These are phyloP conservation scores for Hyposoter didymator DNA, from an alignment of 2,888 invertebrate species.

Conservation along the genomic window DNA sequence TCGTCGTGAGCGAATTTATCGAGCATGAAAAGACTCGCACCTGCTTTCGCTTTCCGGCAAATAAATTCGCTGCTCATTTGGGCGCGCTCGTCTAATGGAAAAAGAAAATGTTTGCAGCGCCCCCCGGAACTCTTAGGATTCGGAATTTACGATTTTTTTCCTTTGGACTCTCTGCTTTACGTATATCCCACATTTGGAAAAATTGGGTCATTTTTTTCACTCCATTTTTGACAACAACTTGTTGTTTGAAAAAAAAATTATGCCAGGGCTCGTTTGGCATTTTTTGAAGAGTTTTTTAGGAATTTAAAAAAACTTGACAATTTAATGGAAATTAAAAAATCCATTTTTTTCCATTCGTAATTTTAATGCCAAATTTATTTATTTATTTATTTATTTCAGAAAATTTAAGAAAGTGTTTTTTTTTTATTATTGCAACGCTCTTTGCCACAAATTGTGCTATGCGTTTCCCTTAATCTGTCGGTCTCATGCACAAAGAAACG, in stretches of 20 bases:
- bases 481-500: neutral
- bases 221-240: no score
- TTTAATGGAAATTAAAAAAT: neutral
- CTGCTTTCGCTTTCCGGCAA: neutral
- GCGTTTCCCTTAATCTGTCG: neutral
- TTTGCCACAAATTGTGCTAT: neutral
- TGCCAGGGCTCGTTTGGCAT: no score
- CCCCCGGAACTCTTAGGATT: neutral
- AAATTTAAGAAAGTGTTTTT: no score
- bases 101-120: neutral
- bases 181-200: neutral
- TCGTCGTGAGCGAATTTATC: slow-evolving; percentile 12
- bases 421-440: neutral
- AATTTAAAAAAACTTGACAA: neutral
- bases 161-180: neutral
- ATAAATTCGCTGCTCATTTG: neutral
- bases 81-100: neutral
- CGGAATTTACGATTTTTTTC: neutral
- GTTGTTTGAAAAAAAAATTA: no score
- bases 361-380: neutral
- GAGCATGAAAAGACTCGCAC: neutral
- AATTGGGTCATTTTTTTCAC: no score
- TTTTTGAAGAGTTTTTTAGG: neutral
- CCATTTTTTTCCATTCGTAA: neutral
- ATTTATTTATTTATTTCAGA: no score